Percentiles rank a stretch among this genome's conserved stretches.
phyloP scores from a whole-genome alignment of 2,888 invertebrate genomes.

The Synergus umbraculus region DNA sequence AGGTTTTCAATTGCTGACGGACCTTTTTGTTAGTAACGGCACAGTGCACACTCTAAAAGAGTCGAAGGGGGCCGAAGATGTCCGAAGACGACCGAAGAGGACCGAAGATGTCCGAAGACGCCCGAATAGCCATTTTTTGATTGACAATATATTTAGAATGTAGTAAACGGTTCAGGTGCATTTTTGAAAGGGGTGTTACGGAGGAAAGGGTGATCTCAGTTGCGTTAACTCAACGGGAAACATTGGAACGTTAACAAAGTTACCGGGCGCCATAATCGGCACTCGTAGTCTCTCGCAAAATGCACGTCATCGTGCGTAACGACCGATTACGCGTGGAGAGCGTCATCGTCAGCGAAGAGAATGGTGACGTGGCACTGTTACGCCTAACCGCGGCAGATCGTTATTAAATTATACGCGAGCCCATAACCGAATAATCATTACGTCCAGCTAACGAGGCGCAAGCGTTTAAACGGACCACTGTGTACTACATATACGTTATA shows the following conservation, averaged over 20 bases:
- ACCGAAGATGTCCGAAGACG: too few species aligned
- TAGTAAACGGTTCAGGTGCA: neutral
- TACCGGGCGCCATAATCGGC: slow-evolving; percentile 55
- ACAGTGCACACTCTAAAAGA: too few species aligned
- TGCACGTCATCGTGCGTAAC: slow-evolving; percentile 76
- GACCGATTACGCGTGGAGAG: slow-evolving; percentile 73
- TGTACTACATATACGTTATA: slow-evolving; percentile 4
- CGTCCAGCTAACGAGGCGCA: slow-evolving; percentile 71
- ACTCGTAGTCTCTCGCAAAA: slow-evolving; percentile 66
- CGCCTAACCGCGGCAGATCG: slow-evolving; percentile 71
- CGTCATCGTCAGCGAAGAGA: slow-evolving; percentile 64
- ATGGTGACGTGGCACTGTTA: slow-evolving; percentile 72
- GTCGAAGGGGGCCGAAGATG: too few species aligned
- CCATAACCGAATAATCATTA: slow-evolving; percentile 75
- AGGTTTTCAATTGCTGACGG: neutral
- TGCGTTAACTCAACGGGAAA: neutral
- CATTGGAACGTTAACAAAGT: slow-evolving; percentile 8
- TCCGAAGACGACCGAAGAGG: too few species aligned
- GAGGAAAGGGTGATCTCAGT: neutral
- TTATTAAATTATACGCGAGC: slow-evolving; percentile 76
- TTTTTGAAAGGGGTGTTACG: neutral
- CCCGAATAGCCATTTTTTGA: too few species aligned
- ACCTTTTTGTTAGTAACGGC: too few species aligned
- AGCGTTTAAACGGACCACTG: slow-evolving; percentile 60
- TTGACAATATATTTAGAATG: neutral